phyloP scores from a whole-genome alignment of 1,140 invertebrate genomes.

The Leptinotarsa lineolata region DNA sequence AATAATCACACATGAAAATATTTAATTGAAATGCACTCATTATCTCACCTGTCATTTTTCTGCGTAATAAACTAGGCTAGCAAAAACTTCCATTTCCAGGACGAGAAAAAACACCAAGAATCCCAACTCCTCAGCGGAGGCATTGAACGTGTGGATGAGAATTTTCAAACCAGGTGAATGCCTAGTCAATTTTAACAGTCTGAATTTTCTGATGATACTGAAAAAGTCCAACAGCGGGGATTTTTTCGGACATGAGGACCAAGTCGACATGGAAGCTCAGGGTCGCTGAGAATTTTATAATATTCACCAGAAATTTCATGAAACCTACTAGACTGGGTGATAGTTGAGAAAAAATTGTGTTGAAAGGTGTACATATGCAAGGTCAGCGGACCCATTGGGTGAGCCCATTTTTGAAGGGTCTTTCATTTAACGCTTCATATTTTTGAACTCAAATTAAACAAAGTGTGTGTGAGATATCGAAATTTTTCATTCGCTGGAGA shows the following conservation, averaged over 20 bases:
- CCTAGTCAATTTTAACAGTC: conserved; percentile 96
- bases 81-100: conserved; percentile 95
- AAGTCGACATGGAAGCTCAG: conserved; percentile 97
- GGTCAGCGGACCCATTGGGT: too few species aligned
- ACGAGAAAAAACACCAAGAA: conserved; percentile 95
- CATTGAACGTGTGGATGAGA: conserved; percentile 95
- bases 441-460: too few species aligned
- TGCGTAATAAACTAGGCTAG: conserved; percentile 95
- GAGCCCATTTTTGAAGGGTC: too few species aligned
- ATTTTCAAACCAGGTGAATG: conserved; percentile 98
- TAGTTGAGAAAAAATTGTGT: conserved; percentile 63
- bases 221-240: conserved; percentile 98
- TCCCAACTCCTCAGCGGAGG: conserved; percentile 96
- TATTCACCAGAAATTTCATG: conserved; percentile 91
- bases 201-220: conserved; percentile 97
- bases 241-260: conserved; percentile 70
- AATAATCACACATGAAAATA: too few species aligned
- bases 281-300: conserved; percentile 98
- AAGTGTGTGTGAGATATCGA: too few species aligned
- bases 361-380: too few species aligned
- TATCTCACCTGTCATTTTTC: conserved; percentile 64
- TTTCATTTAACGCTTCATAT: too few species aligned
- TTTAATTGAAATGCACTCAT: too few species aligned
- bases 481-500: too few species aligned
- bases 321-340: conserved; percentile 81